A percentile compares a stretch with the other conserved stretches of the same genome.
Conservation (phyloP, 2,113 vertebrate species). For the Lanius collurio region DNA sequence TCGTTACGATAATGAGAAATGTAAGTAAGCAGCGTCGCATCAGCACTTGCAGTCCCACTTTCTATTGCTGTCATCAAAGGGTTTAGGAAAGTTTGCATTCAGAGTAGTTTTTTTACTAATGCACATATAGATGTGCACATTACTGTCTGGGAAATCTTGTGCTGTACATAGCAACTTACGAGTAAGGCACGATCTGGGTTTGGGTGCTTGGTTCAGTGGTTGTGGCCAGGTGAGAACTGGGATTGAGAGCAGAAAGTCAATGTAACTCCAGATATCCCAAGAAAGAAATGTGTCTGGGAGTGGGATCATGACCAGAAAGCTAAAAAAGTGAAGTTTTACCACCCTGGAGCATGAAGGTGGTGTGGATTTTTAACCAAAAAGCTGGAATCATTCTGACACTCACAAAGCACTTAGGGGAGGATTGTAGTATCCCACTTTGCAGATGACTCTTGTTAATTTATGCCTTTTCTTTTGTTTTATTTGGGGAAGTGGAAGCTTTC, state of each 20-base stretch:
- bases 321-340: neutral
- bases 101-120: neutral
- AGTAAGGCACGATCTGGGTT: neutral
- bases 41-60: conserved; percentile 38
- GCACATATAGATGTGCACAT: neutral
- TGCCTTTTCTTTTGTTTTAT: neutral
- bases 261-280: neutral
- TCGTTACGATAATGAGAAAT: conserved; percentile 33
- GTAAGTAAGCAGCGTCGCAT: neutral
- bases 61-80: conserved; percentile 62
- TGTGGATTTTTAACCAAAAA: neutral
- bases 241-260: neutral
- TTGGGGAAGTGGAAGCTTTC: conserved; percentile 42
- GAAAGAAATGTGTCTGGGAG: neutral
- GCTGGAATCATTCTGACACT: neutral
- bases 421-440: neutral
- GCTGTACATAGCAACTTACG: neutral
- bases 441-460: neutral
- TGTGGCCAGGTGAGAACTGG: neutral
- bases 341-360: neutral
- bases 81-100: conserved; percentile 46
- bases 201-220: neutral
- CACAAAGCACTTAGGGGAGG: neutral
- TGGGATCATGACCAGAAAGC: neutral
- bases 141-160: neutral